Evolutionary conservation across 2,888 invertebrate species (phyloP).

Genomic region (Caenorhabditis sp.): DNA sequence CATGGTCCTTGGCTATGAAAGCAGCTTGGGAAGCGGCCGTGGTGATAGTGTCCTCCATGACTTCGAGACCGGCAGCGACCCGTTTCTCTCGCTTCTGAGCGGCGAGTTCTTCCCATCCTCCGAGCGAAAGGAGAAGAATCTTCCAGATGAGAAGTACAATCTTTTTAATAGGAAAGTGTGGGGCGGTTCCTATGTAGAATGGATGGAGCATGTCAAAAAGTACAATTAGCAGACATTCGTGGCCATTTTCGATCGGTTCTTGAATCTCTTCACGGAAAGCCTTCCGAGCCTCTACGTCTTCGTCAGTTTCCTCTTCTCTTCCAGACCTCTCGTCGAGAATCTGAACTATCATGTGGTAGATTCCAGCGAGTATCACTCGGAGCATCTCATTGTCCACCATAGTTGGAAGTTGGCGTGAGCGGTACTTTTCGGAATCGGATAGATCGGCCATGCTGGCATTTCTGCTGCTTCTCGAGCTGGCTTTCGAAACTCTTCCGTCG

Average conservation of each 20-base stretch:
- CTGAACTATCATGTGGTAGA: constrained; percentile 90
- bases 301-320: constrained; percentile 38
- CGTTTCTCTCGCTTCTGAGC: constrained; percentile 81
- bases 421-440: constrained; percentile 63
- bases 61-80: constrained; percentile 82
- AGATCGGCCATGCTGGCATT: constrained; percentile 73
- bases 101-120: constrained; percentile 90
- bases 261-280: constrained; percentile 50
- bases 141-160: constrained; percentile 96
- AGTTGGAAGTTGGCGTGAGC: constrained; percentile 81
- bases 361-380: constrained; percentile 90
- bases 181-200: constrained; percentile 94
- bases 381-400: constrained; percentile 92
- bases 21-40: constrained; percentile 84
- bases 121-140: constrained; percentile 88
- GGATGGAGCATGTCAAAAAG: constrained; percentile 95
- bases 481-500: constrained; percentile 69
- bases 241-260: constrained; percentile 71
- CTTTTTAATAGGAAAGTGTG: constrained; percentile 99
- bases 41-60: constrained; percentile 93
- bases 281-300: constrained; percentile 34
- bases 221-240: constrained; percentile 82
- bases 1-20: constrained; percentile 56
- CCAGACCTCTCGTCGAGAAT: constrained; percentile 47
- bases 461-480: constrained; percentile 63